Evolutionary conservation across 2,888 invertebrate genomes (phyloP).

Genomic region (Ophion obscuratus): DNA sequence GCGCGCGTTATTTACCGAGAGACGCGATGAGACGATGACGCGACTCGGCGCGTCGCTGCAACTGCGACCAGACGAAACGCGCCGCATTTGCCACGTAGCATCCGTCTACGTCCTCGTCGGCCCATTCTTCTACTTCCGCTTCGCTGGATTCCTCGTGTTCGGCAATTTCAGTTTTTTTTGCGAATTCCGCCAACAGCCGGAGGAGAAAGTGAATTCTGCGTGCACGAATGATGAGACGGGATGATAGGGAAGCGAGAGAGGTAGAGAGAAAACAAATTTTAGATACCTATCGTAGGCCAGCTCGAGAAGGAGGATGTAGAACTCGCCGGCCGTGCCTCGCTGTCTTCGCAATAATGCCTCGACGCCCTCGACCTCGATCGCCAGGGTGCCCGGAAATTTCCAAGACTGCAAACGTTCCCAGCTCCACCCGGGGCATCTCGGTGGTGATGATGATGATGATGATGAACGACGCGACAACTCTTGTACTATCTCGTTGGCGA

Average conservation of each 20-base stretch:
- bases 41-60: constrained; percentile 8
- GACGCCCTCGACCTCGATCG: neutral
- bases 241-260: neutral
- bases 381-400: constrained; percentile 19
- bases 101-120: neutral
- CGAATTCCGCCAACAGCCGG: constrained; percentile 68
- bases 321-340: constrained; percentile 74
- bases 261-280: constrained; percentile 18
- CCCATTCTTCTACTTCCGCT: neutral
- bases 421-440: neutral
- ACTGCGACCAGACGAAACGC: constrained; percentile 50
- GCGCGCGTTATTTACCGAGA: constrained; percentile 12
- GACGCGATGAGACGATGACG: constrained; percentile 1
- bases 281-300: constrained; percentile 77
- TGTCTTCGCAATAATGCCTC: constrained; percentile 34
- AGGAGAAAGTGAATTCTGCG: constrained; percentile 71
- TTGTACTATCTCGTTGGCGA: constrained; percentile 67
- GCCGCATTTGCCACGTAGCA: constrained; percentile 35
- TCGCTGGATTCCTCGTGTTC: neutral
- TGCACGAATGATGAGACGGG: neutral
- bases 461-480: neutral
- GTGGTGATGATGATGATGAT: neutral
- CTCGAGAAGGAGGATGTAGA: constrained; percentile 76
- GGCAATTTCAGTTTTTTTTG: neutral
- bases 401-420: neutral